Evolutionary conservation across 2,797 vertebrate genomes (phyloP), one percentile per base, ranked within the genome.

Genomic region (Melanotaenia boesemani): DNA sequence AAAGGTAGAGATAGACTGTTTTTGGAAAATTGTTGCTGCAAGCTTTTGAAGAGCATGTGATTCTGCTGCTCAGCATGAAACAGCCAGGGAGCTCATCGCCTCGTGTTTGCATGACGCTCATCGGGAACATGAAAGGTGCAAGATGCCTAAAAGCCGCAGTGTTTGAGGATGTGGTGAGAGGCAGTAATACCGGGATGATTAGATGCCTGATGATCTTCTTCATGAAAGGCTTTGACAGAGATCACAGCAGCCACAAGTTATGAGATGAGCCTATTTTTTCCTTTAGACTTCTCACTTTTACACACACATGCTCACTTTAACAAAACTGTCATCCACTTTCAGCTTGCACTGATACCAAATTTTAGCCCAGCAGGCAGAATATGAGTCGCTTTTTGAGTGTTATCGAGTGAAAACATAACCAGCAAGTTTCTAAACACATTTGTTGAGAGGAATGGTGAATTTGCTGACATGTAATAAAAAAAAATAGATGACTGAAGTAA

Each of bases 131-230:
- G 63, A 91, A 91, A 89, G 76, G 58, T 69, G 56, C 20, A 41
- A 84, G 82, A 71, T 37, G 32, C 55, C 28, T 67, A 22, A 79
- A 84, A 83, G 68, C 69, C 63, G 76, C 30, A 5, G 76, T 18
- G 59, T 82, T 55, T 11, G 80, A 87, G 79, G 85, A 83, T 77
- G 88, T 81, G 79, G 81, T 73, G 71, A 77, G 72, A 82, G 61
- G 37, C 69, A 39, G 72, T 72, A 61, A 74, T 59, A 63, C 26
- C 16, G 64, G 20, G 52, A 76, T 67, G 66, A 77, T 79, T 44
- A 65, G 72, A 36, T 71, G 72, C 76, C 41, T 72, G 74, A 80
- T 85, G 74, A 86, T 76, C 81, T 67, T 76, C 52, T 67, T 76
- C 52, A 81, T 55, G 18, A 80, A 67, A 55, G 73, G 50, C 57